Evolutionary conservation across 2,888 invertebrate genomes (phyloP).

Genomic region (Hypomecis punctinalis): DNA sequence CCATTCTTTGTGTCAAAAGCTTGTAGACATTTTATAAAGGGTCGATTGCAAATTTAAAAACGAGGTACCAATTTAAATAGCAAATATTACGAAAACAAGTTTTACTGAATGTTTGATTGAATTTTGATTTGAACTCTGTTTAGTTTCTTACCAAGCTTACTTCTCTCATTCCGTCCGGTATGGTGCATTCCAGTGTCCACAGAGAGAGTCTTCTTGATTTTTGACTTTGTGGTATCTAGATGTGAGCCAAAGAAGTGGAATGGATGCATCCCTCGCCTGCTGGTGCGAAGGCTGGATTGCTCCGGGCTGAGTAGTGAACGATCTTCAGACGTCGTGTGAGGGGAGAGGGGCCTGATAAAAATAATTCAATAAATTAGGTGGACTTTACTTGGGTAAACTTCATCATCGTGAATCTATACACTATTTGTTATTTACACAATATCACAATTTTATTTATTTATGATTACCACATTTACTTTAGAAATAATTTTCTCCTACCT

Average conservation of each 20-base stretch:
- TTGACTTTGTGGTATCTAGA: slow-evolving; percentile 73
- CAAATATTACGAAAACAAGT: too few relatives aligned
- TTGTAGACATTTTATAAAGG: too few relatives aligned
- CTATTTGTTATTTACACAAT: too few relatives aligned
- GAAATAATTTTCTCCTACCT: slow-evolving; percentile 53
- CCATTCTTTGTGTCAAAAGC: too few relatives aligned
- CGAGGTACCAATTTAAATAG: too few relatives aligned
- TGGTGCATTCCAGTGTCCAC: slow-evolving; percentile 83
- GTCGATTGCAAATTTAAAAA: too few relatives aligned
- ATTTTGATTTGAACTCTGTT: too few relatives aligned
- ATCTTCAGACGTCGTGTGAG: slow-evolving; percentile 76
- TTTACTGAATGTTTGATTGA: too few relatives aligned
- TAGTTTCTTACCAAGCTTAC: slow-evolving; percentile 52
- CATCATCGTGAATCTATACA: too few relatives aligned
- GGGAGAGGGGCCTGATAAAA: slow-evolving; percentile 72
- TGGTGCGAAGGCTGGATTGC: slow-evolving; percentile 70
- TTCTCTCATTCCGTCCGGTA: slow-evolving; percentile 74
- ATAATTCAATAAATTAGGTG: background rate
- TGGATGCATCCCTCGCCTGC: slow-evolving; percentile 64
- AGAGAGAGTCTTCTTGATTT: slow-evolving; percentile 81
- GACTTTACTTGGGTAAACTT: background rate
- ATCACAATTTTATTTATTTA: too few relatives aligned
- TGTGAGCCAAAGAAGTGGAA: slow-evolving; percentile 81
- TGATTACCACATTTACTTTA: too few relatives aligned
- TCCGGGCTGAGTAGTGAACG: slow-evolving; percentile 78